Base-by-base conservation (phyloP, 2,113 vertebrate species). In the Corythornis cristatus region DNA sequence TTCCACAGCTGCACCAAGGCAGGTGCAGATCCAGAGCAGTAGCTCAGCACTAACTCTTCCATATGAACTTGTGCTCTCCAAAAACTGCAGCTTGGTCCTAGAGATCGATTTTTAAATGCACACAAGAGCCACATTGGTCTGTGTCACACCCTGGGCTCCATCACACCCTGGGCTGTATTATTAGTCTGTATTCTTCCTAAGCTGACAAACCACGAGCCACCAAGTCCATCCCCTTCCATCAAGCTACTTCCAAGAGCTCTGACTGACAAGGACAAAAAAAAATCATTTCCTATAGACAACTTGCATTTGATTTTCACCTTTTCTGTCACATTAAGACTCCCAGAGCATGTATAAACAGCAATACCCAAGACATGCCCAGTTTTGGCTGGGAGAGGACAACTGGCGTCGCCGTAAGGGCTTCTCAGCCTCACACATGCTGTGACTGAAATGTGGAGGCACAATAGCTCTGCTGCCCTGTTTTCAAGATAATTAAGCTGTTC, bases 401-500 rank as follows among this genome's bases (percentile, higher is more conserved):
- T 79, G 5, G 12, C 25, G 18, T 48, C 3, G 20, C 89, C 20
- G 2, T 8, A 29, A 79, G 86, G 60, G 37, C 50, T 45, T 73
- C 76, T 40, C 53, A 72, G 57, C 74, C 53, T 81, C 61, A 2
- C 78, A 7, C 66, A 19, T 12, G 53, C 54, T 71, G 43, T 29
- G 54, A 2, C n/a, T 73, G 66, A 54, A 60, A 18, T 5, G 28
- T 19, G 75, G 37, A 86, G 77, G 37, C 80, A 70, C 8, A 16
- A 33, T 45, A 64, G 91, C 87, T 53, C 15, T 7, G 23, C 86
- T 92, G 96, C 62, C 45, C 64, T 13, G 46, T 68, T 62, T 71
- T 64, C 33, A 53, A 60, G 72, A 19, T 40, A 57, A 45, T 91
- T 73, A 79, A 86, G 73, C 86, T 96, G 91, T 75, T 94, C 42